Evolutionary conservation across 2,113 vertebrate species (phyloP), one percentile per base, ranked within the genome.

Genomic region (Eubucco bourcierii): DNA sequence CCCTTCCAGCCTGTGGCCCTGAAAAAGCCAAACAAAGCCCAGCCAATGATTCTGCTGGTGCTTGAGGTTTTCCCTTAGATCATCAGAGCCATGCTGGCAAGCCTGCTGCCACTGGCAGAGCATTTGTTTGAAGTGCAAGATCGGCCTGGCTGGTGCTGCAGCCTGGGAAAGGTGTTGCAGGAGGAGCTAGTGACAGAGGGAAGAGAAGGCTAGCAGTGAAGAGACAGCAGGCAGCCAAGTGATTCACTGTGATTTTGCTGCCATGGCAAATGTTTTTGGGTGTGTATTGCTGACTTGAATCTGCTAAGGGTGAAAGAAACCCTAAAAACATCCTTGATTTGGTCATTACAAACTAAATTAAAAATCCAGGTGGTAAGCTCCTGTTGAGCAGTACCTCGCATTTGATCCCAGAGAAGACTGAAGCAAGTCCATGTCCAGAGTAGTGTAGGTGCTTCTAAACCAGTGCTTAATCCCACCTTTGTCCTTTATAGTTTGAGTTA

Each of bases 11-110:
- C 1, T 39, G 41, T 66, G 64, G 52, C 82, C 44, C 4, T 71
- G 47, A 68, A 21, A 71, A 67, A 89, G 79, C 64, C 70, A 9
- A 50, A 94, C 93, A 95, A 96, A 95, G 87, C 15, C 85, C 10
- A 58, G 37, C 31, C 8, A 60, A 91, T 65, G 68, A 50, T 88
- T 68, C 53, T 0, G 20, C 55, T 56, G 7, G 9, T 41, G 77
- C 68, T 52, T 80, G 61, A 84, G 60, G 72, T 90, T 92, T 93
- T 94, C 73, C 83, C 90, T 86, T 80, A 93, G 79, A 60, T 95
- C 76, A 87, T 96, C 79, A 73, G 24, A 70, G 67, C 25, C 7
- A 1, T 16, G 18, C 64, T 87, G 82, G 65, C 53, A 15, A 33
- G 47, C 1, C 0, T 19, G 41, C 29, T 41, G 10, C 24, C 31